These are phyloP conservation scores for Lordiphosa andalusiaca DNA, from an alignment of 2,888 invertebrate genomes.

Conservation along the genomic window DNA sequence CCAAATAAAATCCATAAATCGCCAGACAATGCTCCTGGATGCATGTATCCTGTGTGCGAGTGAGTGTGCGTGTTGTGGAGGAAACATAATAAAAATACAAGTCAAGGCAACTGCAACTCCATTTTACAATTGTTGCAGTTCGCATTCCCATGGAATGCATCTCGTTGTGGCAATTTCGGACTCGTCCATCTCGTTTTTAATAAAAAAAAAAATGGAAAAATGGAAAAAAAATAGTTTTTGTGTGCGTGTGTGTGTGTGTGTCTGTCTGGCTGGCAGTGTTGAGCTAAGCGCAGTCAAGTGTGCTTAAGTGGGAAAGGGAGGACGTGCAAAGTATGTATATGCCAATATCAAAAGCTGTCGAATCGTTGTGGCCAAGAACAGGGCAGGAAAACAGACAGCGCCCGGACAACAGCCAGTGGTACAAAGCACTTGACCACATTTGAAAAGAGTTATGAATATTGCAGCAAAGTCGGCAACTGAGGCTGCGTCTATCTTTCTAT, in stretches of 20 bases:
- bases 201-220: constrained; percentile 39
- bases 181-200: constrained; percentile 62
- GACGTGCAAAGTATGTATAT: constrained; percentile 4
- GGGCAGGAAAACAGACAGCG: constrained; percentile 3
- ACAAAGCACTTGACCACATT: constrained; percentile 66
- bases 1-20: constrained; percentile 71
- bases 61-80: constrained; percentile 11
- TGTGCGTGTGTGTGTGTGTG: too few species aligned
- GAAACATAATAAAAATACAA: constrained; percentile 48
- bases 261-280: constrained; percentile 30
- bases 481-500: constrained; percentile 4
- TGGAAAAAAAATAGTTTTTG: too few species aligned
- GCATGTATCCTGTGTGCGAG: not conserved
- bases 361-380: constrained; percentile 27
- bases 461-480: constrained; percentile 47
- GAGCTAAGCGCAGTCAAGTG: constrained; percentile 44
- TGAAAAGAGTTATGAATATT: constrained; percentile 75
- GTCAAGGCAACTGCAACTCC: constrained; percentile 37
- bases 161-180: constrained; percentile 37
- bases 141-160: constrained; percentile 17
- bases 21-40: constrained; percentile 57
- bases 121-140: constrained; percentile 18
- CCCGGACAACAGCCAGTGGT: constrained; percentile 12
- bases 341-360: constrained; percentile 42
- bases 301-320: constrained; percentile 27